Percentiles rank a stretch among this genome's conserved stretches.
Evolutionary conservation across 2,113 vertebrate species (phyloP).

Genomic region (Rhagologus leucostigma): DNA sequence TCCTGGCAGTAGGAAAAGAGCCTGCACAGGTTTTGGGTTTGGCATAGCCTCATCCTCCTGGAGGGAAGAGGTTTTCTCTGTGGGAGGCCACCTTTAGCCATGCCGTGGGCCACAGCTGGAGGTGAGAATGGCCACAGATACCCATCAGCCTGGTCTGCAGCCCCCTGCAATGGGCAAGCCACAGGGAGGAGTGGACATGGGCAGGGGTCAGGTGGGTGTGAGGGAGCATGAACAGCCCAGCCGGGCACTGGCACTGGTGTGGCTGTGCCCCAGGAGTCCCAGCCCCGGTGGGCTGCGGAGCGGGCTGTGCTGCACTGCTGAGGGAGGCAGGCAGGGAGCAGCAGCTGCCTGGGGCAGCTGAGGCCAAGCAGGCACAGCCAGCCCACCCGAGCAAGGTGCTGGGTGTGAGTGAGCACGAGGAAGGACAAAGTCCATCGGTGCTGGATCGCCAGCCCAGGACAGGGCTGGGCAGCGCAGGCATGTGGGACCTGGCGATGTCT

Average conservation of each 20-base stretch:
- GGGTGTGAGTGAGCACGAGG: background rate
- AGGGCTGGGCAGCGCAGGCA: background rate
- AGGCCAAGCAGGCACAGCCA: background rate
- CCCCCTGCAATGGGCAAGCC: background rate
- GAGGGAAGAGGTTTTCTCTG: background rate
- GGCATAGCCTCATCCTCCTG: background rate
- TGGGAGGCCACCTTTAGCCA: background rate
- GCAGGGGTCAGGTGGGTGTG: background rate
- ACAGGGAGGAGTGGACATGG: rapidly evolving
- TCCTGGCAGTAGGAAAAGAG: background rate
- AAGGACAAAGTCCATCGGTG: background rate
- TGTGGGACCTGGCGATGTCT: background rate
- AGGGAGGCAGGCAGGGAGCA: background rate
- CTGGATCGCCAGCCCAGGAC: background rate
- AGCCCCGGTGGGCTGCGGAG: rapidly evolving
- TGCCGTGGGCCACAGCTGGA: background rate
- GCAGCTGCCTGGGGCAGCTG: background rate
- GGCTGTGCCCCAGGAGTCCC: background rate
- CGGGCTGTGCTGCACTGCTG: rapidly evolving
- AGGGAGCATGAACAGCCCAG: background rate
- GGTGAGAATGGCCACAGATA: background rate
- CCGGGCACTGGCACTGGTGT: rapidly evolving
- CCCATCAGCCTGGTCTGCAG: background rate
- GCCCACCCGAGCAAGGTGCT: background rate
- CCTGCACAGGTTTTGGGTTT: background rate